These are phyloP conservation scores for Conopomorpha cramerella DNA, from an alignment of 1,140 invertebrate genomes.

Conservation along the genomic window DNA sequence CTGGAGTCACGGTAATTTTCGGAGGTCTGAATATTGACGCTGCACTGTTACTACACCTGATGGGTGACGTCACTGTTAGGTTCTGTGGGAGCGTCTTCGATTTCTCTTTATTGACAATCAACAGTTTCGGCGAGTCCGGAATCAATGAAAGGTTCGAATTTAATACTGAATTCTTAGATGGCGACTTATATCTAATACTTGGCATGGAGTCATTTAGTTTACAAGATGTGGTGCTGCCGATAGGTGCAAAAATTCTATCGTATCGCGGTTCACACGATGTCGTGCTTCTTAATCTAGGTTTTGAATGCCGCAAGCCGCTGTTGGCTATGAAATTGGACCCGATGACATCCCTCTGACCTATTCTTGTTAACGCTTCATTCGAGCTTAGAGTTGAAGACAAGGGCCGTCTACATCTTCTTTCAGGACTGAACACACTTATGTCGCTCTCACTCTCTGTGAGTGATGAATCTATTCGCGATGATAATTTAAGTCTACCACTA, in stretches of 20 bases:
- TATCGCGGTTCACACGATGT: conserved; percentile 46
- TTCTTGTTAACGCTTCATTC: conserved; percentile 37
- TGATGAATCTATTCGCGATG: conserved; percentile 31
- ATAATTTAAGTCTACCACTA: conserved; percentile 21
- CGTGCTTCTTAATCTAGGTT: conserved; percentile 38
- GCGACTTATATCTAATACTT: conserved; percentile 26
- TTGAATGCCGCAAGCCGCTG: conserved; percentile 23
- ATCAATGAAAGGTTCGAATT: conserved; percentile 51
- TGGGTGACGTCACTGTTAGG: conserved; percentile 41
- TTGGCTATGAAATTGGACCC: conserved; percentile 39
- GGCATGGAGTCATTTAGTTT: conserved; percentile 39
- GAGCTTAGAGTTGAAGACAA: conserved; percentile 42
- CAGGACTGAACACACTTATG: conserved; percentile 32
- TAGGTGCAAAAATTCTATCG: conserved; percentile 41
- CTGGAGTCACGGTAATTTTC: conserved; percentile 42
- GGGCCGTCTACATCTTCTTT: conserved; percentile 32
- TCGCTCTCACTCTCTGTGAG: conserved; percentile 48
- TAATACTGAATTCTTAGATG: conserved; percentile 31
- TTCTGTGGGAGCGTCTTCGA: conserved; percentile 64
- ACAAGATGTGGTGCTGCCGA: conserved; percentile 34
- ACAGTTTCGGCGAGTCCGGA: conserved; percentile 41
- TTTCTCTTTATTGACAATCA: conserved; percentile 56
- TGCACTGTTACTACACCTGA: conserved; percentile 44
- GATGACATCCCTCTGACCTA: conserved; percentile 28
- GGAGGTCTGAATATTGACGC: conserved; percentile 53